Conservation (phyloP, 2,113 vertebrate species). For the Coregonus clupeaformis region DNA sequence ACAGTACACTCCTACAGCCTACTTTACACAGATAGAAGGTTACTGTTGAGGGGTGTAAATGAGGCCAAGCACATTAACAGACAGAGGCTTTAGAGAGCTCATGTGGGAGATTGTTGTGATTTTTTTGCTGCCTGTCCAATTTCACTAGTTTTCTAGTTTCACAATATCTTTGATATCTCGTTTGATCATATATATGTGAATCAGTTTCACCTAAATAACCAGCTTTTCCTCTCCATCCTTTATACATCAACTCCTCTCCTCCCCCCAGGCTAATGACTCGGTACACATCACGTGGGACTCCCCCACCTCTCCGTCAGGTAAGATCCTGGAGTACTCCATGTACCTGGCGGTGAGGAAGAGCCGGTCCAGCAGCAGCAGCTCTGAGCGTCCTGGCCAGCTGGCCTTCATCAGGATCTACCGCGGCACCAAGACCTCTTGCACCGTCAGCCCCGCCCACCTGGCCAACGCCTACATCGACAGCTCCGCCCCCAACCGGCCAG, state of each 20-base stretch:
- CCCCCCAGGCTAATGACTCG: constrained; percentile 81
- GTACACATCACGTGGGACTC: constrained; percentile 97
- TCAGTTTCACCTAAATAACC: not conserved
- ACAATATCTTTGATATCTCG: not conserved
- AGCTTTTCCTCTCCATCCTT: not conserved
- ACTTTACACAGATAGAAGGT: not conserved
- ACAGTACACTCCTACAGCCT: constrained; percentile 17
- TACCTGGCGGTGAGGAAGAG: constrained; percentile 94
- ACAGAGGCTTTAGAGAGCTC: not conserved
- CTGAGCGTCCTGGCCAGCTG: constrained; percentile 81
- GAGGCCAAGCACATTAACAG: not conserved
- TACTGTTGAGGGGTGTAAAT: not conserved
- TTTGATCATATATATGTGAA: not conserved
- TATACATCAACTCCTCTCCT: not conserved
- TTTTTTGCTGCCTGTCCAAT: not conserved
- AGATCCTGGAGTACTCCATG: constrained; percentile 95
- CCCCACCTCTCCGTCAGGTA: constrained; percentile 89
- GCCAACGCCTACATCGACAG: constrained; percentile 92
- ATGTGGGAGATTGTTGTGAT: not conserved
- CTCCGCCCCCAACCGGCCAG: constrained; percentile 82
- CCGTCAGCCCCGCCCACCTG: constrained; percentile 83
- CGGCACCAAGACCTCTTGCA: constrained; percentile 88
- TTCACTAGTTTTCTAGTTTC: too few species aligned
- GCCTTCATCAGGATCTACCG: constrained; percentile 96
- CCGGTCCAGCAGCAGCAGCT: constrained; percentile 66